Evolutionary conservation across 2,888 invertebrate genomes (phyloP).

Genomic region (Dryomyza anilis): DNA sequence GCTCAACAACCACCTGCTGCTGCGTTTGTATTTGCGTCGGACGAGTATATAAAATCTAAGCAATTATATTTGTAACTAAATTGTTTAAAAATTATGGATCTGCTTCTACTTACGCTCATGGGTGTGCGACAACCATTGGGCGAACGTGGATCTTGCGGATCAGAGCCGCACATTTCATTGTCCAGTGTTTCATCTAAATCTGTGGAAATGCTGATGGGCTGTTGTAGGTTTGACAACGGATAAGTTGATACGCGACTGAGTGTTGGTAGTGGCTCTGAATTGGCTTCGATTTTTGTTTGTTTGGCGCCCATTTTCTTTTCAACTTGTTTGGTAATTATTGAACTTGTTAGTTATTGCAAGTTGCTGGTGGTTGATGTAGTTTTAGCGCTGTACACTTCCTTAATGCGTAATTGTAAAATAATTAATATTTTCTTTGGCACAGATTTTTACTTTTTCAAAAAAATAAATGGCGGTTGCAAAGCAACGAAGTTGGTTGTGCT

Average conservation of each 20-base stretch:
- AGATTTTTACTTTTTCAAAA: too few relatives aligned
- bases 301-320: slow-evolving; percentile 54
- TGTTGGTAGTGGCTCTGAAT: slow-evolving; percentile 43
- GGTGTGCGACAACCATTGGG: slow-evolving; percentile 52
- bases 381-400: too few relatives aligned
- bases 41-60: slow-evolving; percentile 10
- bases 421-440: too few relatives aligned
- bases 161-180: not conserved
- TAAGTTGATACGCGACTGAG: slow-evolving; percentile 21
- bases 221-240: not conserved
- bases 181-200: slow-evolving; percentile 23
- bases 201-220: slow-evolving; percentile 17
- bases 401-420: too few relatives aligned
- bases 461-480: slow-evolving; percentile 17
- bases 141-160: slow-evolving; percentile 49
- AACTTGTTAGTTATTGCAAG: too few relatives aligned
- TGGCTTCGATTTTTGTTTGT: slow-evolving; percentile 50
- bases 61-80: not conserved
- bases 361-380: too few relatives aligned
- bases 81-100: not conserved
- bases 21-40: slow-evolving; percentile 4
- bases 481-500: slow-evolving; percentile 7
- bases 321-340: too few relatives aligned
- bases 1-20: not conserved
- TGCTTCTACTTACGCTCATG: slow-evolving; percentile 43